phyloP scores from a whole-genome alignment of 2,797 vertebrate species.

The Acipenser ruthenus region DNA sequence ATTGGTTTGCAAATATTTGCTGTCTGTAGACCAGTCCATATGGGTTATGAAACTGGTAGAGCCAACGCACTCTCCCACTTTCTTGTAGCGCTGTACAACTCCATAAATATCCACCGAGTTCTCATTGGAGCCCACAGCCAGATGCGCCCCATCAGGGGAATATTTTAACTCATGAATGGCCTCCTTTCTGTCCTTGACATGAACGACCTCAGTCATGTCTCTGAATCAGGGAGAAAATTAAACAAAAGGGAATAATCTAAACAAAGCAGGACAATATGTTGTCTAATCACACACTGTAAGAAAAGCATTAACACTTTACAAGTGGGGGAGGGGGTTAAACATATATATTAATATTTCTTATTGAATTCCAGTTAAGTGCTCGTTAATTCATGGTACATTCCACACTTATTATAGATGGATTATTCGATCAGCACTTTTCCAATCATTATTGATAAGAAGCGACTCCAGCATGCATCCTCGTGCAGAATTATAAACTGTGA shows the following conservation, averaged over 20 bases:
- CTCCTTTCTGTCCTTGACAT: conserved; percentile 97
- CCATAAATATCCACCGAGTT: conserved; percentile 90
- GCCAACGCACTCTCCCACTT: conserved; percentile 87
- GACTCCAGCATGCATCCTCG: no score
- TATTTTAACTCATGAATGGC: conserved; percentile 97
- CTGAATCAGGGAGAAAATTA: conserved; percentile 41
- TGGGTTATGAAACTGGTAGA: conserved; percentile 92
- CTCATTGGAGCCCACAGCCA: conserved; percentile 94
- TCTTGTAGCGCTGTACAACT: conserved; percentile 94
- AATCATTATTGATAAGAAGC: no score
- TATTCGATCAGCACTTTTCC: no score
- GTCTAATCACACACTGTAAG: no score
- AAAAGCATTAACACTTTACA: no score
- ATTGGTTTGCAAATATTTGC: conserved; percentile 91
- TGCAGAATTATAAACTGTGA: no score
- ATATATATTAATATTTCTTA: no score
- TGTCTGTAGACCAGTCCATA: conserved; percentile 95
- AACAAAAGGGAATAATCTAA: not conserved
- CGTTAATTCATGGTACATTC: no score
- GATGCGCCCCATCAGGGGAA: conserved; percentile 85
- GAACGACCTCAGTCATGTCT: conserved; percentile 98
- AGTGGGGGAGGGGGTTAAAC: no score
- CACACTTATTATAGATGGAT: no score
- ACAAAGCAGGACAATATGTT: no score
- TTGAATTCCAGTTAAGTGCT: no score